Percentiles rank a stretch among this genome's conserved stretches.
Conservation (phyloP, 2,888 invertebrate genomes). For the Hecatera dysodea region DNA sequence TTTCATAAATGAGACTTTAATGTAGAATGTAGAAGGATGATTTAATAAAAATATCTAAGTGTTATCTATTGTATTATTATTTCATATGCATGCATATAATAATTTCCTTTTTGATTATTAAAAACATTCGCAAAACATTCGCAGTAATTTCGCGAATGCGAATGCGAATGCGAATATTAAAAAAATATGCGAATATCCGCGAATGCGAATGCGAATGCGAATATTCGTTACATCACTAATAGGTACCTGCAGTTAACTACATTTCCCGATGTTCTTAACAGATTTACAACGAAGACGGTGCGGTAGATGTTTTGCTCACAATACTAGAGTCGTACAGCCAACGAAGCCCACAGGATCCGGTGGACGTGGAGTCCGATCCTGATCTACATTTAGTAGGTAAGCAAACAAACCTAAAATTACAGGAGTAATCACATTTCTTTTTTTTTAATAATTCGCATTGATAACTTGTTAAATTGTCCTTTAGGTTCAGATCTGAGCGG, state of each 20-base stretch:
- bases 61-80: no score
- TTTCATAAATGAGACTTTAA: no score
- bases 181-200: no score
- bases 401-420: not conserved
- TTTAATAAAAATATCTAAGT: no score
- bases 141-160: no score
- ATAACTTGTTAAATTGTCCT: constrained; percentile 49
- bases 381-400: constrained; percentile 84
- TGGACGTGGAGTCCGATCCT: constrained; percentile 77
- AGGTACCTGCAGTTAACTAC: not conserved
- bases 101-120: no score
- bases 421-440: not conserved
- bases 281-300: constrained; percentile 88
- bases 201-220: no score
- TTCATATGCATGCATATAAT: no score
- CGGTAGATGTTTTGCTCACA: constrained; percentile 87
- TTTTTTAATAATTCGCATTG: not conserved
- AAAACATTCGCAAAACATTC: no score
- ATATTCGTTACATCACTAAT: no score
- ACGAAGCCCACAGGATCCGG: constrained; percentile 77
- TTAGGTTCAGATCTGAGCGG: constrained; percentile 87
- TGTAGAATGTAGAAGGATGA: no score
- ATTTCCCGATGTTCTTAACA: constrained; percentile 54
- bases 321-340: constrained; percentile 89
- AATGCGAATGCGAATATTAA: no score